Conservation (phyloP, 1,140 invertebrate genomes). For the Caligus rogercresseyi region DNA sequence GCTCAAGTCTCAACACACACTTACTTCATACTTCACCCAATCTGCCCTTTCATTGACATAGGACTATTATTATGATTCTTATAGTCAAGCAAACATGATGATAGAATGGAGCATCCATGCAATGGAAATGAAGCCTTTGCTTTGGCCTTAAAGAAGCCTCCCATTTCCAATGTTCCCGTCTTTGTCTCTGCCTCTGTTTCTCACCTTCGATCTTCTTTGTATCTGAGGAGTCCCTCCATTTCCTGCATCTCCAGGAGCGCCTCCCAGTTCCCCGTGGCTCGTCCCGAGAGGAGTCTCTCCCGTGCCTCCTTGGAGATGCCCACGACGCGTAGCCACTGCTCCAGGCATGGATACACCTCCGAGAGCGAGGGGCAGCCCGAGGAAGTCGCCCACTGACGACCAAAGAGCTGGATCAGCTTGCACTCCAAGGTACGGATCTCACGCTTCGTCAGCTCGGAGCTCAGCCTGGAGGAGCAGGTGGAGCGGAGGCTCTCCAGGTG, state of each 20-base stretch:
- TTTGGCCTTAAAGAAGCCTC: no score
- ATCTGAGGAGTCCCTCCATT: neutral
- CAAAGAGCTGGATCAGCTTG: constrained; percentile 82
- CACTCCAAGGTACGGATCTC: constrained; percentile 85
- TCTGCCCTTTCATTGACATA: no score
- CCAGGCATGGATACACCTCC: constrained; percentile 43
- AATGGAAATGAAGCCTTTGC: no score
- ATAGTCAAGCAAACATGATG: no score
- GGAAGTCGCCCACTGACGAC: constrained; percentile 54
- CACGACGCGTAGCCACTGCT: constrained; percentile 78
- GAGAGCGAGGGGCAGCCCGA: neutral
- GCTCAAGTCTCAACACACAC: no score
- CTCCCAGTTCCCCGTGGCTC: constrained; percentile 42
- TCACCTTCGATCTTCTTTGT: constrained; percentile 18
- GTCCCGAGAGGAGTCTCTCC: constrained; percentile 31
- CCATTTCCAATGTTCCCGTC: no score
- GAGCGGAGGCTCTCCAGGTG: constrained; percentile 75
- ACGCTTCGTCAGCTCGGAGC: constrained; percentile 67
- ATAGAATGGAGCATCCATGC: no score
- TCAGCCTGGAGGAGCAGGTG: constrained; percentile 57
- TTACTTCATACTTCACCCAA: no score
- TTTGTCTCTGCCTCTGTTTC: no score
- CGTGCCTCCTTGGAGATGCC: constrained; percentile 52
- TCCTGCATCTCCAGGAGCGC: no score
- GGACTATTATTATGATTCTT: no score